phyloP scores from a whole-genome alignment of 2,113 vertebrate species.

The Smithornis capensis region DNA sequence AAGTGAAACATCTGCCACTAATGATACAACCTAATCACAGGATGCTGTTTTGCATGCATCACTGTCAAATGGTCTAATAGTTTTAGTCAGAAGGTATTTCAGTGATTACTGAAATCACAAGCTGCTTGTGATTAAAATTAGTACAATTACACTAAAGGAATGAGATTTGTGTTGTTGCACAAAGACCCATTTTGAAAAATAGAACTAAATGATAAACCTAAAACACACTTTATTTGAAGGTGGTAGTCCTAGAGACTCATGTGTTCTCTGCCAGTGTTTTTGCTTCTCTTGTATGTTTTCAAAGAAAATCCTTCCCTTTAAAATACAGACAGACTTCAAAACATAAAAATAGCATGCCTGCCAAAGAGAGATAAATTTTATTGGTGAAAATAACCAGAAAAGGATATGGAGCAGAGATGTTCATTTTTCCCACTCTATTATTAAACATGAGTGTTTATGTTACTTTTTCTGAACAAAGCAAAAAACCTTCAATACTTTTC shows the following conservation, averaged over 20 bases:
- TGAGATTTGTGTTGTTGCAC: background rate
- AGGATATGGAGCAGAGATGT: background rate
- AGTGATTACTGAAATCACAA: background rate
- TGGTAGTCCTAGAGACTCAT: background rate
- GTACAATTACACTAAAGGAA: background rate
- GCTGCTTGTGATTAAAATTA: constrained; percentile 5
- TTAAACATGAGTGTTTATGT: background rate
- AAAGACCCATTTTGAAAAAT: background rate
- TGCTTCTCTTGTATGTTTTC: background rate
- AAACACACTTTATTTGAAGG: background rate
- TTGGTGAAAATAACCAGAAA: background rate
- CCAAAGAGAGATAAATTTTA: background rate
- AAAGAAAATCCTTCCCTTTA: background rate
- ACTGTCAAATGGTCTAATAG: background rate
- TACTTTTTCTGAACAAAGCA: background rate
- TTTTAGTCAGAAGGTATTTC: background rate
- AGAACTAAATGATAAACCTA: background rate
- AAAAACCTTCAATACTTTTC: background rate
- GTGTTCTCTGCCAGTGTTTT: background rate
- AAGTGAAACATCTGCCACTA: background rate
- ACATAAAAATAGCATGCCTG: background rate
- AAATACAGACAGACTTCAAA: background rate
- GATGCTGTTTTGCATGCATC: background rate
- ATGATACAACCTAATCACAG: constrained; percentile 8
- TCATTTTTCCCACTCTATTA: background rate